These are phyloP conservation scores for Hycleus cichorii DNA, from an alignment of 1,140 invertebrate genomes.

Conservation along the genomic window DNA sequence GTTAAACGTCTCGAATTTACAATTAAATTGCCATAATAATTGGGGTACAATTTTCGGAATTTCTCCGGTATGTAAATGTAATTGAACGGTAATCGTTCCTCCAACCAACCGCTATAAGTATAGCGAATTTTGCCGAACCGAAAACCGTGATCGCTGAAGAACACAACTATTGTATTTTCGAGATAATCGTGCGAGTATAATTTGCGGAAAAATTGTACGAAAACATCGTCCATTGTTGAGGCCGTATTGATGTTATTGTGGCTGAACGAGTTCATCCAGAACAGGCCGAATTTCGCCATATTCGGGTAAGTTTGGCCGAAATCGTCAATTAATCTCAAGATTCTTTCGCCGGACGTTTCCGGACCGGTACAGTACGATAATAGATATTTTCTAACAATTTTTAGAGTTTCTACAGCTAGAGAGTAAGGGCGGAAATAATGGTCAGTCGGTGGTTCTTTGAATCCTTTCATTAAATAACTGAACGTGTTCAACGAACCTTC, in stretches of 20 bases:
- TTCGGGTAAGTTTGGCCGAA: constrained; percentile 50
- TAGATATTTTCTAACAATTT: constrained; percentile 1
- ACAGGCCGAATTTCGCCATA: constrained; percentile 55
- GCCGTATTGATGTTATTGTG: constrained; percentile 55
- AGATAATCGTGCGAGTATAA: constrained; percentile 34
- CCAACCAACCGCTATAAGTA: constrained; percentile 68
- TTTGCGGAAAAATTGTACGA: constrained; percentile 44
- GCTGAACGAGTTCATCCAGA: constrained; percentile 61
- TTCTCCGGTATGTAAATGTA: constrained; percentile 62
- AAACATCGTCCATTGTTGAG: constrained; percentile 47
- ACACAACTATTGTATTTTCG: constrained; percentile 54
- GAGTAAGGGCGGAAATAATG: constrained; percentile 67
- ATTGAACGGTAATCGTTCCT: constrained; percentile 75
- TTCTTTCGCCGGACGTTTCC: constrained; percentile 45
- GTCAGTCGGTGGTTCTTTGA: constrained; percentile 60
- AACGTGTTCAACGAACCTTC: constrained; percentile 52
- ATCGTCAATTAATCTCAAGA: constrained; percentile 51
- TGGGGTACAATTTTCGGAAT: constrained; percentile 51
- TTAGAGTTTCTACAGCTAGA: constrained; percentile 45
- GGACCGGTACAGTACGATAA: constrained; percentile 46
- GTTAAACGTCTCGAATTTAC: constrained; percentile 58
- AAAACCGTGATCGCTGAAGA: constrained; percentile 82
- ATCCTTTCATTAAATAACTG: constrained; percentile 56
- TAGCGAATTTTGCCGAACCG: constrained; percentile 66
- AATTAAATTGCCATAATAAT: constrained; percentile 51